Conservation (phyloP, 2,113 vertebrate genomes). For the Stictonetta naevosa region DNA sequence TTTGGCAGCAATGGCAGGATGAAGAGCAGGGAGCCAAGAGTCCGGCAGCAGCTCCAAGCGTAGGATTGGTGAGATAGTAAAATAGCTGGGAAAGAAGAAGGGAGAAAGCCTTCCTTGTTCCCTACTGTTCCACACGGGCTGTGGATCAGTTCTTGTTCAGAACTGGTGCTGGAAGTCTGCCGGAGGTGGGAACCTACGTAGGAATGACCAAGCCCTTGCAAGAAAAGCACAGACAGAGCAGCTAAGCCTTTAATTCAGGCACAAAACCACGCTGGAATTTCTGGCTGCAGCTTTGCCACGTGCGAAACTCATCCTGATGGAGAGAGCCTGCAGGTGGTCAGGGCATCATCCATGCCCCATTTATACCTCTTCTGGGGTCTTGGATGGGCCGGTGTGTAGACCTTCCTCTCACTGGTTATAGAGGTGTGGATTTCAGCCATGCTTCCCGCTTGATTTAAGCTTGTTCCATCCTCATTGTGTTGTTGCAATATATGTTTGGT, state of each 20-base stretch:
- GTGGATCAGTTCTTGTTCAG: background rate
- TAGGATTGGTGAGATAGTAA: fast-evolving
- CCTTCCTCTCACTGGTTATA: background rate
- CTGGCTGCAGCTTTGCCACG: background rate
- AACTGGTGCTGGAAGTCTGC: background rate
- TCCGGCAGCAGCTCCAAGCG: background rate
- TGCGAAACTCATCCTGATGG: background rate
- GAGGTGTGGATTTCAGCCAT: background rate
- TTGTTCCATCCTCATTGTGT: background rate
- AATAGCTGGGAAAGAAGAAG: background rate
- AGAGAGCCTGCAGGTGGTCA: background rate
- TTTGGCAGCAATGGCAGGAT: background rate
- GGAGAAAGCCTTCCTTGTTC: background rate
- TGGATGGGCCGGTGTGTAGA: background rate
- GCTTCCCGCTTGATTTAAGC: background rate
- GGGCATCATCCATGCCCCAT: fast-evolving
- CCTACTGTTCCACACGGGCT: too few relatives aligned
- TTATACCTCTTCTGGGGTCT: too few relatives aligned
- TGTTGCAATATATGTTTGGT: background rate
- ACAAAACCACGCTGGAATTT: fast-evolving
- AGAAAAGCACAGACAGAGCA: background rate
- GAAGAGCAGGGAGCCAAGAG: background rate
- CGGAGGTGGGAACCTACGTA: background rate
- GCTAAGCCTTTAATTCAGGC: background rate
- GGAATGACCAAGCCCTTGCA: background rate